Evolutionary conservation across 2,888 invertebrate genomes (phyloP), one percentile per base, ranked within the genome.

Genomic region (Meganola albula): DNA sequence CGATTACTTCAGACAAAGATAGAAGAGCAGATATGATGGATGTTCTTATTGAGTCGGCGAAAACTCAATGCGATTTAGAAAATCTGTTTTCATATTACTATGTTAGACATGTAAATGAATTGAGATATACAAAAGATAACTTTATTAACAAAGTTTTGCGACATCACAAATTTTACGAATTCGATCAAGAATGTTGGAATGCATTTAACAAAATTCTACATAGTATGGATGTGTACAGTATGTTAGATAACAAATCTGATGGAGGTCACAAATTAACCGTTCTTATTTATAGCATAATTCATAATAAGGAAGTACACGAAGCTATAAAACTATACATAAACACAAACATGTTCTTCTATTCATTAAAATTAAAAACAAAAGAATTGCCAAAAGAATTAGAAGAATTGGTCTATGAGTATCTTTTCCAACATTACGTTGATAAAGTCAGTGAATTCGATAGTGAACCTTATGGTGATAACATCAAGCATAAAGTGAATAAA

Each of bases 61-160:
- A 55, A 48, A 67, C 40, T 26, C 54, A 68, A 28, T 28, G 43
- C 2, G 63, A 77, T 2, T 31, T 74, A 10, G 51, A 52, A 34
- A 53, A 34, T 10, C 36, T 76, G 4, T 48, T 77, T 3, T 50
- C 48, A n/a, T 66, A 77, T 48, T 78, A 62, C 43, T 61, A 63
- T 33, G 56, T 67, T 1, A 63, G 69, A 34, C 74, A 74, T 51
- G 44, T 59, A 0, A 76, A 76, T 44, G 78, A 75, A 51, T 39
- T 14, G 12, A 39, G 20, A 18, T 27, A 34, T 9, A 21, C 28
- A 2, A 76, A 66, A 51, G 48, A 58, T 12, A 20, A 24, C 3
- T 75, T 77, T 45, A 13, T 78, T 10, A 41, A 58, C 2, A 37
- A 42, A 20, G 31, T 75, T 5, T 23, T 63, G 26, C 18, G 35